phyloP scores from a whole-genome alignment of 2,113 vertebrate species.

The Saiga tatarica region DNA sequence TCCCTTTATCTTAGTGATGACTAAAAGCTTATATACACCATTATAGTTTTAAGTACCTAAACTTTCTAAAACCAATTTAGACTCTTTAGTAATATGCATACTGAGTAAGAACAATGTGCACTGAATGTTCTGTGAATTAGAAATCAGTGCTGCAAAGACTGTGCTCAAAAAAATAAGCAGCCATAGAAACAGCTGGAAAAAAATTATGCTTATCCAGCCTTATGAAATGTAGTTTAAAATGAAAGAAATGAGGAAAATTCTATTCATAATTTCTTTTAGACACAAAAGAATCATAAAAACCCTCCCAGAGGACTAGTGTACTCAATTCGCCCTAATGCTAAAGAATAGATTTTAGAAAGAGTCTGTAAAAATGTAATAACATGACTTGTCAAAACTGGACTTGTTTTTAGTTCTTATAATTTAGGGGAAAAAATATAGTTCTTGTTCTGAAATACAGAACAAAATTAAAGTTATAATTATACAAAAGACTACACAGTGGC shows the following conservation, averaged over 20 bases:
- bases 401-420: slow-evolving; percentile 51
- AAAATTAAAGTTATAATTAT: slow-evolving; percentile 60
- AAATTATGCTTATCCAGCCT: slow-evolving; percentile 48
- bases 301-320: slow-evolving; percentile 19
- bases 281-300: slow-evolving; percentile 55
- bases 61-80: slow-evolving; percentile 71
- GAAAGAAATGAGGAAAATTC: slow-evolving; percentile 52
- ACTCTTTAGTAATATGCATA: slow-evolving; percentile 58
- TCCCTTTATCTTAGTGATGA: slow-evolving; percentile 69
- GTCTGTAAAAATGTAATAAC: slow-evolving; percentile 62
- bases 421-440: not conserved
- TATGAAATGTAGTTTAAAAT: slow-evolving; percentile 58
- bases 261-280: slow-evolving; percentile 65
- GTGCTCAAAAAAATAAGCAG: slow-evolving; percentile 66
- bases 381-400: slow-evolving; percentile 27
- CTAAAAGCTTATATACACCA: slow-evolving; percentile 50
- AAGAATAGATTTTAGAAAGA: slow-evolving; percentile 44
- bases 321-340: slow-evolving; percentile 37
- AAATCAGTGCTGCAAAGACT: slow-evolving; percentile 60
- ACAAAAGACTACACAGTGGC: slow-evolving; percentile 52
- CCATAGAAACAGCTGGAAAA: slow-evolving; percentile 67
- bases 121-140: slow-evolving; percentile 76
- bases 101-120: slow-evolving; percentile 72
- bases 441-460: slow-evolving; percentile 52
- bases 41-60: slow-evolving; percentile 69